Evolutionary conservation across 2,888 invertebrate genomes (phyloP).

Genomic region (Acheta domesticus): DNA sequence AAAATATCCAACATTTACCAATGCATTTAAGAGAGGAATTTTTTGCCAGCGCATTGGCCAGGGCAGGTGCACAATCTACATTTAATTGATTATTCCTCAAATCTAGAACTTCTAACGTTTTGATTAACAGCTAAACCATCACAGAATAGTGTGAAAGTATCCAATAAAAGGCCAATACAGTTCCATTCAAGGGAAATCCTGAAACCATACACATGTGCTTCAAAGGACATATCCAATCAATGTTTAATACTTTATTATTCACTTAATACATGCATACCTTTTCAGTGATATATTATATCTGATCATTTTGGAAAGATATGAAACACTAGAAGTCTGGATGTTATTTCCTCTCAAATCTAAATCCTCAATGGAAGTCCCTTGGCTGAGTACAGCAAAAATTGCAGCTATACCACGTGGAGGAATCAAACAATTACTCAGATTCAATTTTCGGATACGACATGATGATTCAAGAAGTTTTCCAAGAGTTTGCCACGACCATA

Average conservation of each 20-base stretch:
- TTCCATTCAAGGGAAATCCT: slow-evolving; percentile 47
- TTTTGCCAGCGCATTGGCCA: slow-evolving; percentile 42
- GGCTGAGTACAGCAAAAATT: slow-evolving; percentile 45
- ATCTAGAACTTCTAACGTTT: slow-evolving; percentile 45
- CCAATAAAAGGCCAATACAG: slow-evolving; percentile 44
- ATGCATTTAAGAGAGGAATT: slow-evolving; percentile 45
- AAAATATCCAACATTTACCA: slow-evolving; percentile 22
- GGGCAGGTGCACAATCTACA: slow-evolving; percentile 43
- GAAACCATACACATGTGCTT: neutral
- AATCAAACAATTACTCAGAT: slow-evolving; percentile 47
- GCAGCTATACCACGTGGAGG: slow-evolving; percentile 45
- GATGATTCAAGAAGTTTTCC: slow-evolving; percentile 46
- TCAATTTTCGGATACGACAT: slow-evolving; percentile 44
- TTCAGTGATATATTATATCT: slow-evolving; percentile 44
- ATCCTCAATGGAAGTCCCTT: slow-evolving; percentile 44
- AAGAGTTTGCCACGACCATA: slow-evolving; percentile 44
- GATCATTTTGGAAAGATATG: slow-evolving; percentile 45
- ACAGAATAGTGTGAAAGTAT: slow-evolving; percentile 45
- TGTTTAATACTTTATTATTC: neutral
- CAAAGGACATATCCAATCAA: too few relatives aligned
- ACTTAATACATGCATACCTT: slow-evolving; percentile 36
- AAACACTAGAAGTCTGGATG: slow-evolving; percentile 43
- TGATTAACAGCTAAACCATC: slow-evolving; percentile 44
- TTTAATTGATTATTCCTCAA: slow-evolving; percentile 47
- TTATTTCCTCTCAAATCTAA: slow-evolving; percentile 48